Evolutionary conservation across 2,113 vertebrate species (phyloP).

Genomic region (Nothocercus julius): DNA sequence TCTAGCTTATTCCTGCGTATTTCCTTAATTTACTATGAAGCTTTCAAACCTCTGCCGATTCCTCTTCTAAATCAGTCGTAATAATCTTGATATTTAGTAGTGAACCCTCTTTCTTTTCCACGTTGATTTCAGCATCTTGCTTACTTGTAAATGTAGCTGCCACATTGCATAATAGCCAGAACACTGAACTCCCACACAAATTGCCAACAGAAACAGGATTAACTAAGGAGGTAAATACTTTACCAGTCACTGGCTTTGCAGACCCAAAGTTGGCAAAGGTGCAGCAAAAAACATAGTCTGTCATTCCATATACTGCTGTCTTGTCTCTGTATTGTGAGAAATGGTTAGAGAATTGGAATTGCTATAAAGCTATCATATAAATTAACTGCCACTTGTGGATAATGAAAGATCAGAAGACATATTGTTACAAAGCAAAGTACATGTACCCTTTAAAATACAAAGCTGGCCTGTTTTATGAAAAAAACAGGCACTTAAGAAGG

Average conservation of each 20-base stretch:
- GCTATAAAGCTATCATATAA: neutral
- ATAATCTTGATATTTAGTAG: neutral
- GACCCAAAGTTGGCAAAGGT: neutral
- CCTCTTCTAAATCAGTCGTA: neutral
- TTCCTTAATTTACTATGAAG: neutral
- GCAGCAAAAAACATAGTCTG: neutral
- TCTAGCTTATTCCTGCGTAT: neutral
- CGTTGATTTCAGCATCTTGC: neutral
- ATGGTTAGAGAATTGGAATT: neutral
- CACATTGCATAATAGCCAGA: neutral
- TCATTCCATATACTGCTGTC: neutral
- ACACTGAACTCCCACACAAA: neutral
- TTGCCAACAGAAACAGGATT: neutral
- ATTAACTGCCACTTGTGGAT: neutral
- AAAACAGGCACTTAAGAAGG: neutral
- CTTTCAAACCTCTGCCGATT: neutral
- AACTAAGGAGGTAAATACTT: neutral
- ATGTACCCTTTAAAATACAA: neutral
- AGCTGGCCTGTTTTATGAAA: neutral
- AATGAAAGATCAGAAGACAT: neutral
- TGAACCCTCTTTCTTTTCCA: neutral
- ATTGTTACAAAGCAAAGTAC: rapidly evolving
- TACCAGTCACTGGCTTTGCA: neutral
- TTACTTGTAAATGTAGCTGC: neutral
- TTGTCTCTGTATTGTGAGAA: neutral